Base-by-base conservation (phyloP, 2,888 invertebrate genomes). In the Mythimna ferrago region DNA sequence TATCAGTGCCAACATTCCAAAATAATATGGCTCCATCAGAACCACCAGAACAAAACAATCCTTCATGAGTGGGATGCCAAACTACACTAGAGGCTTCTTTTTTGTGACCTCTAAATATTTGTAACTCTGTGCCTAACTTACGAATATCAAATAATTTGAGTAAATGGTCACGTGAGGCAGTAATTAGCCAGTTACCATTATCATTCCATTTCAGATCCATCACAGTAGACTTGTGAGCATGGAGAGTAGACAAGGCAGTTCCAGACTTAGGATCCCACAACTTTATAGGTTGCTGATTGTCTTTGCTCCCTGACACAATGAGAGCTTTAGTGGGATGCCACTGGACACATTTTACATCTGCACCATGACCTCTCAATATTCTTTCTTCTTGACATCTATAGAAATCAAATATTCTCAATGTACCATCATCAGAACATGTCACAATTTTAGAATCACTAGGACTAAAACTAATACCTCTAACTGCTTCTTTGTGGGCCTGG, bases 121-220 rank as follows among this genome's bases (percentile, higher is more conserved):
- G 99, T 73, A 99, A 97, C 94, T 99, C 99, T 90, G 98, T 98
- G 77, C 98, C 98, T 88, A 99, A 97, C 96, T 99, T 99, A 76
- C 99, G 97, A 86, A 99, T 97, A 94, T 99, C 99, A 96, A 99
- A 99, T 72, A 99, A 94, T 94, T 99, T 99, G 60, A 99, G 97
- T 81, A 99, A 97, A 95, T 99, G 99, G 95, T 99, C 99, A 81
- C 99, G 96, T 3, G 99, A 99, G 0, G 99, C 99, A n/a, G 99
- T 99, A 70, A 99, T 98, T 68, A 99, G 96, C 99, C 99, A 99
- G 93, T 99, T 99, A 5, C 99, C 99, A 96, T 99, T 99, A 67
- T 98, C 98, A 95, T 99, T 99, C 99, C 99, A 99, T 94, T 99
- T 99, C 41, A 99, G 97, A 93, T 99, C 99, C 99, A 99, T 99